phyloP scores from a whole-genome alignment of 2,113 vertebrate genomes.

The Plecotus auritus region DNA sequence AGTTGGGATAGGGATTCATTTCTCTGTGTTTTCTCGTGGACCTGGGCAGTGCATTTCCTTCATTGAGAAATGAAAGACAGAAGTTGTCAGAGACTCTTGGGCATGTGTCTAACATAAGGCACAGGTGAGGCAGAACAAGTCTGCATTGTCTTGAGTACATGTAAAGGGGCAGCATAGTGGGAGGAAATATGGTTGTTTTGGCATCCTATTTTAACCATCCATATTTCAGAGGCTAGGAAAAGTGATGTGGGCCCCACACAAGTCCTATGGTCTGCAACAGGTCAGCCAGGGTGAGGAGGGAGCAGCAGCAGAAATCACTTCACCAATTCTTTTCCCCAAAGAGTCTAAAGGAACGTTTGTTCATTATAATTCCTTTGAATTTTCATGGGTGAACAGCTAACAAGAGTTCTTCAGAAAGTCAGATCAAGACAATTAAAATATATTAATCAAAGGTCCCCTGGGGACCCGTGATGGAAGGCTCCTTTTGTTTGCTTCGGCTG shows the following conservation, averaged over 20 bases:
- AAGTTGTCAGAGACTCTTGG: constrained; percentile 3
- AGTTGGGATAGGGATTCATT: not conserved
- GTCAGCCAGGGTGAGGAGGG: not conserved
- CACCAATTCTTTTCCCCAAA: not conserved
- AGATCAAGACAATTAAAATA: not conserved
- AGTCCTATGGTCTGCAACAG: not conserved
- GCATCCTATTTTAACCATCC: not conserved
- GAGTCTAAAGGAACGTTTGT: not conserved
- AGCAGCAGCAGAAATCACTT: not conserved
- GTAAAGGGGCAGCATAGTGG: not conserved
- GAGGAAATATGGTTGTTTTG: not conserved
- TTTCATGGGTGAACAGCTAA: not conserved
- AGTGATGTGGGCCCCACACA: not conserved
- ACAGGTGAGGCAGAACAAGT: constrained; percentile 50
- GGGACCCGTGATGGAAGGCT: not conserved
- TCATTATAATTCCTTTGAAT: not conserved
- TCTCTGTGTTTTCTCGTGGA: not conserved
- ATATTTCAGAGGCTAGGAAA: not conserved
- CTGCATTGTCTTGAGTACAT: not conserved
- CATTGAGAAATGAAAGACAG: constrained; percentile 46
- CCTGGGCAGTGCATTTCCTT: not conserved
- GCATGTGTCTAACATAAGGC: constrained; percentile 42
- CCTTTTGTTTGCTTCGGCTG: not conserved
- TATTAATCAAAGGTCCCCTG: not conserved
- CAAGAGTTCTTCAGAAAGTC: not conserved